Base-by-base conservation (phyloP, 2,797 vertebrate genomes). In the Chaetodon trifasciatus region DNA sequence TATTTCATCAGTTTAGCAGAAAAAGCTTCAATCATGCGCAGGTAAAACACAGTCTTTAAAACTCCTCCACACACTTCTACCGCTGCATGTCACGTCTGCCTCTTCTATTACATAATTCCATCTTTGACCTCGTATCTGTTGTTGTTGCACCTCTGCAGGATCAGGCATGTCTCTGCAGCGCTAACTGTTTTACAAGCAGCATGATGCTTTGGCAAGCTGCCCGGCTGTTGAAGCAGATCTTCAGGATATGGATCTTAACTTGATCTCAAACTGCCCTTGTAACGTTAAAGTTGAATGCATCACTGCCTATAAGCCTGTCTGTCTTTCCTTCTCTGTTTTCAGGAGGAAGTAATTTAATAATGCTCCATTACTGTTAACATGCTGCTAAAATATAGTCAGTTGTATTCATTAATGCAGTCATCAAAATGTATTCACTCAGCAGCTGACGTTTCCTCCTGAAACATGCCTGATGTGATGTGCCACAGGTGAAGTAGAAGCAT, bases 81-180 rank as follows among this genome's bases (percentile, higher is more conserved):
- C 47, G 12, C 21, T 60, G 19, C 35, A 24, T 24, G 32, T 35
- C 1, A 53, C 24, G 8, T 44, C 39, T 23, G 10, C 6, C 11
- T 2, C 13, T 13, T 61, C 5, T 37, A 19, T 79, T 35, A 69
- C 9, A 13, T 52, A 63, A 67, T 1, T 16, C 12, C 21, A 17
- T n/a, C 0, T 17, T 40, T 61, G 28, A 23, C 32, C 46, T 63
- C 24, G 21, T 13, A 32, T 53, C 2, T 42, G 21, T 44, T 57
- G 2, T 13, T 76, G 42, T 47, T 47, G 50, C 17, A 58, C 50
- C 66, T 76, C 5, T 82, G 81, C 85, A 79, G 40, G 84, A 61
- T 49, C 44, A 11, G 72, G n/a, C 88, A 65, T 28, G 82, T 71
- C 17, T 60, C 53, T 73, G 55, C 37, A 55, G 49, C 4, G 4